Conservation (phyloP, 1,140 invertebrate species). For the Macrotrachela quadricornifera region DNA sequence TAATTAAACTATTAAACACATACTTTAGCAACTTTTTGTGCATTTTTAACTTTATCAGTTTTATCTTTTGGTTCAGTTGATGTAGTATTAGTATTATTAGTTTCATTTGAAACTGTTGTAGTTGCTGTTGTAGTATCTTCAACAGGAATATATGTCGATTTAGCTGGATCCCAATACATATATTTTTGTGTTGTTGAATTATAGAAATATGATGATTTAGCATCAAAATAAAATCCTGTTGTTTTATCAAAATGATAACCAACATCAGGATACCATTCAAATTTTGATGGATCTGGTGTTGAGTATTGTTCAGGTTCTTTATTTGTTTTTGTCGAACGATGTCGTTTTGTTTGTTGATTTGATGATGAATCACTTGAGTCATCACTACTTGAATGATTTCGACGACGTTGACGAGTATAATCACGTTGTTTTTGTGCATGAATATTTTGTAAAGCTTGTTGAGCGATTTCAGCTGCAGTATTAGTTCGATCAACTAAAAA, state of each 20-base stretch:
- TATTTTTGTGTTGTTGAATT: slow-evolving; percentile 71
- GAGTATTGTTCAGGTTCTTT: slow-evolving; percentile 28
- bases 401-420: not conserved
- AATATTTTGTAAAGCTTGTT: slow-evolving; percentile 58
- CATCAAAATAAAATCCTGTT: slow-evolving; percentile 82
- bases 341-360: slow-evolving; percentile 11
- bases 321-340: not conserved
- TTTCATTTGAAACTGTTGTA: slow-evolving; percentile 20
- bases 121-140: slow-evolving; percentile 11
- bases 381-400: slow-evolving; percentile 2
- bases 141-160: slow-evolving; percentile 4
- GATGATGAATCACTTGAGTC: slow-evolving; percentile 12
- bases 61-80: slow-evolving; percentile 5
- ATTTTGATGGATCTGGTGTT: slow-evolving; percentile 65
- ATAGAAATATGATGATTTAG: slow-evolving; percentile 48
- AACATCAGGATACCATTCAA: slow-evolving; percentile 77
- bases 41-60: slow-evolving; percentile 67
- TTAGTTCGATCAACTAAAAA: slow-evolving; percentile 42
- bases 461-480: slow-evolving; percentile 65
- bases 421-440: slow-evolving; percentile 25
- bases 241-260: slow-evolving; percentile 85
- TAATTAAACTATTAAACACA: not conserved
- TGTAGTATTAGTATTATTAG: slow-evolving; percentile 14
- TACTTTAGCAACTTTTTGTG: slow-evolving; percentile 85
- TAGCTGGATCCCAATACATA: slow-evolving; percentile 64